A percentile compares a stretch with the other conserved stretches of the same genome.
Evolutionary conservation across 2,888 invertebrate species (phyloP).

Genomic region (Neoscelio sp.): DNA sequence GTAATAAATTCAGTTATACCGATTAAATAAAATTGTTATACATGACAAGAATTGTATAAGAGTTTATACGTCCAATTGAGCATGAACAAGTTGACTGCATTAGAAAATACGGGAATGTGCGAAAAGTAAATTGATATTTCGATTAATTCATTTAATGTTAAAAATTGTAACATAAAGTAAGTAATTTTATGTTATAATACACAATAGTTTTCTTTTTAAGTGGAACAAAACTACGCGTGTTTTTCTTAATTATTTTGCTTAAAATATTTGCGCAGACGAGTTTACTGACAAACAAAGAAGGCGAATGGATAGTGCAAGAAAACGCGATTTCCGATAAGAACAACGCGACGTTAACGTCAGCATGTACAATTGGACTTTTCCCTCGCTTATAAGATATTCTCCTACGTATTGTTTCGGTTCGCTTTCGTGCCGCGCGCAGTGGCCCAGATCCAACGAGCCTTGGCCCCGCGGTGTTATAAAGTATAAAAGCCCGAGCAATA

Average conservation of each 20-base stretch:
- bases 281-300: too few relatives aligned
- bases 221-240: too few relatives aligned
- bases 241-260: too few relatives aligned
- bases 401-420: constrained; percentile 74
- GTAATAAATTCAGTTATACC: constrained; percentile 3
- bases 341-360: constrained; percentile 34
- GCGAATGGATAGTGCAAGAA: constrained; percentile 5
- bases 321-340: constrained; percentile 47
- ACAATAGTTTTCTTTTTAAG: too few relatives aligned
- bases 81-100: too few relatives aligned
- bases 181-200: constrained; percentile 6
- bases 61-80: constrained; percentile 5
- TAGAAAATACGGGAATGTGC: background rate
- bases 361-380: constrained; percentile 50
- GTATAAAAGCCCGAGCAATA: constrained; percentile 57
- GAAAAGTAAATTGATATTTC: constrained; percentile 2
- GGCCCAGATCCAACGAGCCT: constrained; percentile 78
- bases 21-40: background rate
- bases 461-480: constrained; percentile 72
- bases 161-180: background rate
- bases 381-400: constrained; percentile 55
- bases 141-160: background rate
- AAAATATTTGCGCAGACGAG: too few relatives aligned
- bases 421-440: constrained; percentile 71
- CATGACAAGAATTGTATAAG: background rate